These are phyloP conservation scores for Prosapia bicincta DNA, from an alignment of 2,888 invertebrate species.

Conservation along the genomic window DNA sequence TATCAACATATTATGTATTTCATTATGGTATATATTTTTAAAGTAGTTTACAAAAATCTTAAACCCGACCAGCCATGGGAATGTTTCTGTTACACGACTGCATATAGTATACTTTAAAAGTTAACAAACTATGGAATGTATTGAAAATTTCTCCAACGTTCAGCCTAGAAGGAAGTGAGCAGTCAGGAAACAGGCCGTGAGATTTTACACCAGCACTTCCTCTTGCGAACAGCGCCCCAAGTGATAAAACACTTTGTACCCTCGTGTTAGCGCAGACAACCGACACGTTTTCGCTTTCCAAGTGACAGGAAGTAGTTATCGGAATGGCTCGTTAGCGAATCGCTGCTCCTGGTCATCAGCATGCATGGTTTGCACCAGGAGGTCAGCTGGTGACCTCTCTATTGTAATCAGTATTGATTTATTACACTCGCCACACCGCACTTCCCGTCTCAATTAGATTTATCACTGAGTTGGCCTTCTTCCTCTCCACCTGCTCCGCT, in stretches of 20 bases:
- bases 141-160: no score
- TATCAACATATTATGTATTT: no score
- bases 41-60: no score
- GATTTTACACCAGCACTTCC: background rate
- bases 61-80: no score
- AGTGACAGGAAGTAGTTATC: background rate
- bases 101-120: no score
- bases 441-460: background rate
- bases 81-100: no score
- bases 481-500: background rate
- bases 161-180: background rate
- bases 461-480: background rate
- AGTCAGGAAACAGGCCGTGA: background rate
- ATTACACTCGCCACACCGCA: background rate
- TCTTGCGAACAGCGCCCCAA: background rate
- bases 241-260: background rate
- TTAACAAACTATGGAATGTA: no score
- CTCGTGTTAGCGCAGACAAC: background rate
- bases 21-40: no score
- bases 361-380: background rate
- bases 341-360: background rate
- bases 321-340: background rate
- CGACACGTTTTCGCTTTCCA: background rate
- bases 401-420: conserved; percentile 2
- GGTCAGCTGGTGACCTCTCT: background rate